Evolutionary conservation across 2,797 vertebrate species (phyloP).

Genomic region (Myotis myotis): DNA sequence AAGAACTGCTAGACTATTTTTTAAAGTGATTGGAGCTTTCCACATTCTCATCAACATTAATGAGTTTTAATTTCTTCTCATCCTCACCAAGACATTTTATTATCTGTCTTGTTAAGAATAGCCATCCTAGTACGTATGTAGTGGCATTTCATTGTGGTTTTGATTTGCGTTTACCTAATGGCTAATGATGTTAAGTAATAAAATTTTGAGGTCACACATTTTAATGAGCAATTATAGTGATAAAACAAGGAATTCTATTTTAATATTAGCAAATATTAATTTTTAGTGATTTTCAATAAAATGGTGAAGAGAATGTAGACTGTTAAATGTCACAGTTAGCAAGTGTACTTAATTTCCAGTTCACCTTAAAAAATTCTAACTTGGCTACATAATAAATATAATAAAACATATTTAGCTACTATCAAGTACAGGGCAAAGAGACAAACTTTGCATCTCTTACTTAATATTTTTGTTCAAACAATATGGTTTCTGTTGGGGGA

Average conservation of each 20-base stretch:
- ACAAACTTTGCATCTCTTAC: background rate
- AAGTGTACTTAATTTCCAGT: background rate
- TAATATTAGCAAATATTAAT: conserved; percentile 13
- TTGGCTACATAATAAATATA: background rate
- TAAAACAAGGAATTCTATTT: background rate
- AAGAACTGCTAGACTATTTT: background rate
- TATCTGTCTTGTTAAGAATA: conserved; percentile 6
- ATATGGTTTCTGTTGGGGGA: conserved; percentile 66
- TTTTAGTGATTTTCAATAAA: conserved; percentile 29
- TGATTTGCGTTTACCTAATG: background rate
- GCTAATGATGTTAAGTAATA: background rate
- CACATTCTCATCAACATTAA: background rate
- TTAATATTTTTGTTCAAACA: conserved; percentile 56
- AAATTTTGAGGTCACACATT: conserved; percentile 4
- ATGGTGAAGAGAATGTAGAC: background rate
- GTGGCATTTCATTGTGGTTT: background rate
- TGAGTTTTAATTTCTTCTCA: background rate
- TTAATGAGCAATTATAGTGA: conserved; percentile 1
- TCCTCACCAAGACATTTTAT: background rate
- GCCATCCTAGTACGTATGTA: background rate
- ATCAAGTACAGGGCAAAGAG: background rate
- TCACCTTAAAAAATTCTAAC: conserved; percentile 11
- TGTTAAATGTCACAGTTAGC: conserved; percentile 4
- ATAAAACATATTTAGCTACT: background rate
- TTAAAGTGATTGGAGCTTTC: background rate